Percentiles rank a stretch among this genome's conserved stretches.
Evolutionary conservation across 2,113 vertebrate genomes (phyloP).

Genomic region (Tursiops truncatus): DNA sequence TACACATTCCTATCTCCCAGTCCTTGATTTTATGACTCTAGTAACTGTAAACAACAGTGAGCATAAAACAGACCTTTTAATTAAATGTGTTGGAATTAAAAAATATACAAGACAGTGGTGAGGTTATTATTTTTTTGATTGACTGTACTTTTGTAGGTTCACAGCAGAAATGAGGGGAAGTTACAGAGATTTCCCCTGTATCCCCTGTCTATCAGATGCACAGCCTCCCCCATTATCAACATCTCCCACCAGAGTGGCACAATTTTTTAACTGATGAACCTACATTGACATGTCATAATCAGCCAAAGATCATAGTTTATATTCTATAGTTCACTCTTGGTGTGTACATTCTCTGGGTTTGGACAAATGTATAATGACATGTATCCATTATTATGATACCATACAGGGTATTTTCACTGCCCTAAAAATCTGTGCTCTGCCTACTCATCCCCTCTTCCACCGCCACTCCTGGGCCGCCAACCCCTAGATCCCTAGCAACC

Average conservation of each 20-base stretch:
- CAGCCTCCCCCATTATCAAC: background rate
- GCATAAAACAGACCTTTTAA: background rate
- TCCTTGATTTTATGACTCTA: constrained; percentile 52
- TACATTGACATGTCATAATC: background rate
- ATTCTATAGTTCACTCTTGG: background rate
- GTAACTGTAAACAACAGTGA: constrained; percentile 25
- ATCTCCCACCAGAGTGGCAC: background rate
- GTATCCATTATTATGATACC: background rate
- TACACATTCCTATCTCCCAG: constrained; percentile 45
- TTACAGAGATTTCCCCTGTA: background rate
- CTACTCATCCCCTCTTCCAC: background rate
- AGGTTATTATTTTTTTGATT: background rate
- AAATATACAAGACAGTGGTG: background rate
- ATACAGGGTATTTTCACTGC: background rate
- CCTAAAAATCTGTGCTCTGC: background rate
- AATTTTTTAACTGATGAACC: background rate
- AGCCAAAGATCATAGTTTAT: background rate
- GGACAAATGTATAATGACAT: background rate
- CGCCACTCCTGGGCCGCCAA: background rate
- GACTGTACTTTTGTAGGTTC: background rate
- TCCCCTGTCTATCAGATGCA: background rate
- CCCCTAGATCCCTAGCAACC: background rate
- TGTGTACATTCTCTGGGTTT: background rate
- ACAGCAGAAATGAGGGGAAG: background rate
- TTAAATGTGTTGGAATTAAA: background rate